phyloP scores from a whole-genome alignment of 1,140 invertebrate species.

The Chymomyza costata region DNA sequence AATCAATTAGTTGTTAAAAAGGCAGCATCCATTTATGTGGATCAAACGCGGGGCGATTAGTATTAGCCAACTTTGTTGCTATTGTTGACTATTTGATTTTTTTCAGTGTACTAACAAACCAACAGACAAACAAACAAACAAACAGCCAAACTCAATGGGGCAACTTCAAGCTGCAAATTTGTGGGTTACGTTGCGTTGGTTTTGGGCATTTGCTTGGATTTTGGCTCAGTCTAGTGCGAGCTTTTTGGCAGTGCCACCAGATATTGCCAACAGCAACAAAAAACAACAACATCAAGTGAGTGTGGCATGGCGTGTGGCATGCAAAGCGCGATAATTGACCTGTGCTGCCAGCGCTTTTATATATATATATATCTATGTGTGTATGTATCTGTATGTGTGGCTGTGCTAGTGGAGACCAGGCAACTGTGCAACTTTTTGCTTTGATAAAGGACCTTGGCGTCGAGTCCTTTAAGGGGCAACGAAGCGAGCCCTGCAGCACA shows the following conservation, averaged over 20 bases:
- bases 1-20: no score
- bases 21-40: no score
- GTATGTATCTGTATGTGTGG: neutral
- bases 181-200: no score
- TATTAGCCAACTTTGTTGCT: no score
- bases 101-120: neutral
- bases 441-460: conserved; percentile 68
- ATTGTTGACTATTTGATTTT: no score
- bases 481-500: conserved; percentile 40
- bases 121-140: neutral
- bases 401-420: conserved; percentile 37
- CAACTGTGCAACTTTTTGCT: conserved; percentile 67
- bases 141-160: conserved; percentile 39
- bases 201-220: no score
- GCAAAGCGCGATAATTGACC: conserved; percentile 68
- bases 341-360: conserved; percentile 43
- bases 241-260: conserved; percentile 35
- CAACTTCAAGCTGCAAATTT: conserved; percentile 63
- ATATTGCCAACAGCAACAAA: conserved; percentile 10
- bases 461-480: conserved; percentile 58
- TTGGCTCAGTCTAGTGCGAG: no score
- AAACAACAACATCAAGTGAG: conserved; percentile 22
- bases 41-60: no score
- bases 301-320: conserved; percentile 36
- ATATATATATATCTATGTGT: conserved; percentile 7